These are phyloP conservation scores for Eolophus roseicapilla DNA, from an alignment of 2,113 vertebrate species.

Conservation along the genomic window DNA sequence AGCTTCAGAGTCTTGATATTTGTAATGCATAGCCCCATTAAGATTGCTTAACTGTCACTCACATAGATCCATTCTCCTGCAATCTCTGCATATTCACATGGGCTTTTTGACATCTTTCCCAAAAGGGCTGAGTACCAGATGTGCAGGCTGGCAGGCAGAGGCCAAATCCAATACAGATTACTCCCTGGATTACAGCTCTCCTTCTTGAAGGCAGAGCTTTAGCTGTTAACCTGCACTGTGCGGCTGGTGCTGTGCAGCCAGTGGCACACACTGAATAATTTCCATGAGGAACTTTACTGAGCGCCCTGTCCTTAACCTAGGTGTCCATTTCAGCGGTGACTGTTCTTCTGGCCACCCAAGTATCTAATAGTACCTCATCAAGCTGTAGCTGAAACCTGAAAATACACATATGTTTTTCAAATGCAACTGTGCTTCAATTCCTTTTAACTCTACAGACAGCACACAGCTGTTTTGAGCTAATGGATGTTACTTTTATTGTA, in stretches of 20 bases:
- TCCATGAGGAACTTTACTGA: neutral
- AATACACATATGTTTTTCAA: neutral
- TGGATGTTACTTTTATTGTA: conserved; percentile 25
- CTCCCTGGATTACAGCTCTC: neutral
- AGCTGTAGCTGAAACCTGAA: neutral
- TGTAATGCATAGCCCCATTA: neutral
- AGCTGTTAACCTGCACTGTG: neutral
- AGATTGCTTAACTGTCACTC: neutral
- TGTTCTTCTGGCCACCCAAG: conserved; percentile 30
- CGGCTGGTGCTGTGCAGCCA: neutral
- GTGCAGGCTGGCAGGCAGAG: neutral
- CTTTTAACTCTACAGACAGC: conserved; percentile 43
- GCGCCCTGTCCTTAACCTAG: neutral
- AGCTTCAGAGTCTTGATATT: neutral
- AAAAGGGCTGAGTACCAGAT: neutral
- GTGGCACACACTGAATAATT: neutral
- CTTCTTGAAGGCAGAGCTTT: neutral
- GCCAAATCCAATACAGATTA: neutral
- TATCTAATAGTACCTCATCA: neutral
- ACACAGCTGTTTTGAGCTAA: conserved; percentile 34
- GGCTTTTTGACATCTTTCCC: neutral
- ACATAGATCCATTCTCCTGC: neutral
- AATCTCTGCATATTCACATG: neutral
- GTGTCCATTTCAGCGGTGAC: neutral
- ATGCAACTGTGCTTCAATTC: neutral